Conservation (phyloP, 2,888 invertebrate genomes). For the Leistus spinibarbis region DNA sequence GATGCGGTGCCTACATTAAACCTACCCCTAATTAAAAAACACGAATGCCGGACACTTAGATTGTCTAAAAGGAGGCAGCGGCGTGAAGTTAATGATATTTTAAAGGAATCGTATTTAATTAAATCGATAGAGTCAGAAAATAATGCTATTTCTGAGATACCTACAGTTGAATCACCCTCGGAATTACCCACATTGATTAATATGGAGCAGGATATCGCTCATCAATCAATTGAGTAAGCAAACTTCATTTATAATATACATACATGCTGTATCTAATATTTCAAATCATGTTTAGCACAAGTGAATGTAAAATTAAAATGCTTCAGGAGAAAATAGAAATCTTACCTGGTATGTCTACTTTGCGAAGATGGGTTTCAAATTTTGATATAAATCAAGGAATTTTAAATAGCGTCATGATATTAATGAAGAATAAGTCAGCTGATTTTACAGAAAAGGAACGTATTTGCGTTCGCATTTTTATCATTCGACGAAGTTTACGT, state of each 20-base stretch:
- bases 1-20: constrained; percentile 2
- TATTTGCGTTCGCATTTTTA: too few species aligned
- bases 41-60: too few species aligned
- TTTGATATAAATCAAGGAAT: constrained; percentile 34
- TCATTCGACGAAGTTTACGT: constrained; percentile 14
- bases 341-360: constrained; percentile 19
- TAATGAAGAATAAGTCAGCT: constrained; percentile 21
- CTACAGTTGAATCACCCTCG: not conserved
- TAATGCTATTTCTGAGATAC: not conserved
- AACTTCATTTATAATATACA: not conserved
- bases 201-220: not conserved
- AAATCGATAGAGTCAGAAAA: not conserved
- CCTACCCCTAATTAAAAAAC: not conserved
- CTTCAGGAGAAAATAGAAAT: not conserved
- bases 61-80: too few species aligned
- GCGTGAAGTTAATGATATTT: too few species aligned
- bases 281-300: not conserved
- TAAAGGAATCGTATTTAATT: not conserved
- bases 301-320: not conserved
- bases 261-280: not conserved
- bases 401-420: constrained; percentile 28
- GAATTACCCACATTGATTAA: not conserved
- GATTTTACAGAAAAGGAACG: constrained; percentile 5
- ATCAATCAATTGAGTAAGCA: not conserved
- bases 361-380: constrained; percentile 21